These are phyloP conservation scores for Leucoma salicis DNA, from an alignment of 2,888 invertebrate genomes.

Conservation along the genomic window DNA sequence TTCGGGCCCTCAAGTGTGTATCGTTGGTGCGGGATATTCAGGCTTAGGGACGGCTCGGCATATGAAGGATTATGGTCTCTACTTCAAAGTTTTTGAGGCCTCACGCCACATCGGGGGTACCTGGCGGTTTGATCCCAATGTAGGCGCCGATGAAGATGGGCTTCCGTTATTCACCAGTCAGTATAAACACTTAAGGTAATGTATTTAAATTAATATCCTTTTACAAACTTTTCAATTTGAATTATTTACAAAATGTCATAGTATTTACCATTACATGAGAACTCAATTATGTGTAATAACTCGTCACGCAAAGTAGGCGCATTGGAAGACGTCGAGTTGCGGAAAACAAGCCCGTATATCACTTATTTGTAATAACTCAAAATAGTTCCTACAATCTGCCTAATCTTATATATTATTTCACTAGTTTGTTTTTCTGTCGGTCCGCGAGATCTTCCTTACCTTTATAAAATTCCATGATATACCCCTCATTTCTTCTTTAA, in stretches of 20 bases:
- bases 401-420: too few species aligned
- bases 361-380: too few species aligned
- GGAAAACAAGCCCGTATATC: too few species aligned
- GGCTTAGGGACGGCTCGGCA: conserved; percentile 86
- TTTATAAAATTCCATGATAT: too few species aligned
- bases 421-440: too few species aligned
- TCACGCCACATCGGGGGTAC: conserved; percentile 87
- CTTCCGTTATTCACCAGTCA: conserved; percentile 89
- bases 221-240: background rate
- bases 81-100: conserved; percentile 87
- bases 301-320: too few species aligned
- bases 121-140: conserved; percentile 88
- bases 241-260: background rate
- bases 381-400: too few species aligned
- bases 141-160: conserved; percentile 84
- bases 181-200: conserved; percentile 86
- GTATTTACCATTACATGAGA: background rate
- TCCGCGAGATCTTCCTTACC: too few species aligned
- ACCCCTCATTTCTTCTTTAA: too few species aligned
- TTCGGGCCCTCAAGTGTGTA: conserved; percentile 50
- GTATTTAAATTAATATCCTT: too few species aligned
- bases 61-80: conserved; percentile 72
- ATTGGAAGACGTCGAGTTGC: too few species aligned
- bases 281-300: background rate
- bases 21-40: conserved; percentile 90